phyloP scores from a whole-genome alignment of 2,113 vertebrate genomes.

The Caloenas nicobarica region DNA sequence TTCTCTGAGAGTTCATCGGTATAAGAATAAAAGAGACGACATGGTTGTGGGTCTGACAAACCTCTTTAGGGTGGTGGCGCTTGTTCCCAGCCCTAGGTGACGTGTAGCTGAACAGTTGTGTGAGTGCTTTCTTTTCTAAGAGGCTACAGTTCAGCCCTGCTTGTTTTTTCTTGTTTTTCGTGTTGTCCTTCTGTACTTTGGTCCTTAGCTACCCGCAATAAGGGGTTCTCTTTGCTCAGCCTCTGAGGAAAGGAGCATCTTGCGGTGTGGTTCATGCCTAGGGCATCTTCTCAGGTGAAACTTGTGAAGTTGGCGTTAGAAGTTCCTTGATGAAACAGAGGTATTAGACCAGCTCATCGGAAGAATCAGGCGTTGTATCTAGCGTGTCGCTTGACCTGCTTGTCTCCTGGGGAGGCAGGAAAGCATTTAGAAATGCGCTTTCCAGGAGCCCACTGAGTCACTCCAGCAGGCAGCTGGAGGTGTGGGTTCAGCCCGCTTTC shows the following conservation, averaged over 20 bases:
- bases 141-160: background rate
- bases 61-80: background rate
- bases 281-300: background rate
- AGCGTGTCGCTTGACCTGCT: background rate
- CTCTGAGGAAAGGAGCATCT: background rate
- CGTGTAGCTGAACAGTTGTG: accelerated
- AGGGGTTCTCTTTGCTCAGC: background rate
- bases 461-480: background rate
- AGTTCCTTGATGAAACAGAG: background rate
- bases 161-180: background rate
- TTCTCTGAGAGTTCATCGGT: background rate
- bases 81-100: background rate
- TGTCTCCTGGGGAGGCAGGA: accelerated
- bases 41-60: background rate
- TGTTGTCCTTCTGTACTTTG: background rate
- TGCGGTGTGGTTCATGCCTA: background rate
- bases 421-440: background rate
- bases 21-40: background rate
- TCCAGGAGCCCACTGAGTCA: conserved; percentile 24
- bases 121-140: background rate
- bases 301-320: background rate
- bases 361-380: background rate
- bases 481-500: background rate
- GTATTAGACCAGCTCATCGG: background rate
- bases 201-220: background rate